Percentiles rank a stretch among this genome's conserved stretches.
Evolutionary conservation across 2,797 vertebrate genomes (phyloP).

Genomic region (Champsocephalus esox): DNA sequence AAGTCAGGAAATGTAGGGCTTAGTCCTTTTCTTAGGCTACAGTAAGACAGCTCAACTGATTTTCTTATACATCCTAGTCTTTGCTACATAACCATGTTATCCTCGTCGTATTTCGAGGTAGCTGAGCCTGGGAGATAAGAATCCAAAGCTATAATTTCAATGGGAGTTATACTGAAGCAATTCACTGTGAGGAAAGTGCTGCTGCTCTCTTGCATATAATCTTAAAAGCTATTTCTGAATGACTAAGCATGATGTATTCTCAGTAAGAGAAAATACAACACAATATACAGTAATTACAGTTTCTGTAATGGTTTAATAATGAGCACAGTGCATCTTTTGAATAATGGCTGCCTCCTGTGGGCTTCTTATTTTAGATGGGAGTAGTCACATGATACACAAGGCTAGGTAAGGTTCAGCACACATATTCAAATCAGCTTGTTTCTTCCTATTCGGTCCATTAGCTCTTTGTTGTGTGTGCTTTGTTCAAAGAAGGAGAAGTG

Average conservation of each 20-base stretch:
- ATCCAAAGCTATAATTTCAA: not conserved
- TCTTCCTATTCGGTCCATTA: slow-evolving; percentile 38
- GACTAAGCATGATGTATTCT: slow-evolving; percentile 1
- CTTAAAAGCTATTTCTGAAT: not conserved
- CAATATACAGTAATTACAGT: slow-evolving; percentile 2
- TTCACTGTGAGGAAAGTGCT: not conserved
- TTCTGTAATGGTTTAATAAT: slow-evolving; percentile 10
- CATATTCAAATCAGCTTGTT: slow-evolving; percentile 42
- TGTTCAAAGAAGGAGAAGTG: slow-evolving; percentile 3
- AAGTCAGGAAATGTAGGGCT: slow-evolving; percentile 7
- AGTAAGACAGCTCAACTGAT: slow-evolving; percentile 11
- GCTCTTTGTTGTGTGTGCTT: slow-evolving; percentile 20
- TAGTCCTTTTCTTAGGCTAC: slow-evolving; percentile 23
- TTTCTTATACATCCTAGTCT: not conserved
- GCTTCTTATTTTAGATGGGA: slow-evolving; percentile 18
- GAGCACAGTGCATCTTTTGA: slow-evolving; percentile 18
- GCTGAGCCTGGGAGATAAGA: not conserved
- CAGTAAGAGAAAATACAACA: slow-evolving; percentile 1
- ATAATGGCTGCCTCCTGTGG: slow-evolving; percentile 19
- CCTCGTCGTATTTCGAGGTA: not conserved
- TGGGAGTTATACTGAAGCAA: not conserved
- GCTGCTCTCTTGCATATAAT: not conserved
- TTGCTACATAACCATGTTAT: not conserved
- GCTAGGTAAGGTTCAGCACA: slow-evolving; percentile 33
- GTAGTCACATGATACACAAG: slow-evolving; percentile 42